Conservation (phyloP, 2,797 vertebrate genomes). For the Trichosurus vulpecula region DNA sequence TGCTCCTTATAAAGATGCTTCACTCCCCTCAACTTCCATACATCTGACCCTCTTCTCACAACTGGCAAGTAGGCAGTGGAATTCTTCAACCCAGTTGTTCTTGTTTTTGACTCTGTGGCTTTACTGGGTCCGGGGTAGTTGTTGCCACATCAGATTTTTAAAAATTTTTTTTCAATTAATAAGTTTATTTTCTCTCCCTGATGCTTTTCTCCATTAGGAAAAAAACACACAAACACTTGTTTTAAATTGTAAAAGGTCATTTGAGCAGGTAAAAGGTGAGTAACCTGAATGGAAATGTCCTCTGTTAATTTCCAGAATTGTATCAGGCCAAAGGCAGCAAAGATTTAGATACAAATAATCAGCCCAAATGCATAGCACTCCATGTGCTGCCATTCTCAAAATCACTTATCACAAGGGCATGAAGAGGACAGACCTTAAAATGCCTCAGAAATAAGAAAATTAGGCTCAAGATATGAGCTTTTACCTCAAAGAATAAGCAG, state of each 20-base stretch:
- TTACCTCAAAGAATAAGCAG: background rate
- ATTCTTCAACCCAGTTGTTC: slow-evolving; percentile 17
- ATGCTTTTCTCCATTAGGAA: background rate
- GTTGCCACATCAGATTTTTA: background rate
- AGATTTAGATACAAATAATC: background rate
- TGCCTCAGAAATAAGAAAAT: slow-evolving; percentile 52
- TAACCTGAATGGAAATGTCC: background rate
- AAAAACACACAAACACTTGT: background rate
- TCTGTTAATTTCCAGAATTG: slow-evolving; percentile 22
- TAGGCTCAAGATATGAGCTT: background rate
- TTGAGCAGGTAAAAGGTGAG: background rate
- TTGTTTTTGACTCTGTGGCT: background rate
- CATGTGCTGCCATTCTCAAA: slow-evolving; percentile 18
- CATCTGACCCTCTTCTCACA: background rate
- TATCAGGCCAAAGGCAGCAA: slow-evolving; percentile 16
- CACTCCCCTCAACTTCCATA: background rate
- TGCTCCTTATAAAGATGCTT: background rate
- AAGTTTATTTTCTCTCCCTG: background rate
- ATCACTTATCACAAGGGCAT: background rate
- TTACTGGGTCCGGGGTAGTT: background rate
- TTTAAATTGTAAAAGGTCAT: slow-evolving; percentile 15
- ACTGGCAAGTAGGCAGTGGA: slow-evolving; percentile 5
- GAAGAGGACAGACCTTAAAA: slow-evolving; percentile 45
- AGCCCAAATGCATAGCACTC: background rate
- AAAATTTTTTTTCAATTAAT: background rate